Percentiles rank a stretch among this genome's conserved stretches.
Conservation (phyloP, 1,140 invertebrate genomes). For the Cotesia typhae region DNA sequence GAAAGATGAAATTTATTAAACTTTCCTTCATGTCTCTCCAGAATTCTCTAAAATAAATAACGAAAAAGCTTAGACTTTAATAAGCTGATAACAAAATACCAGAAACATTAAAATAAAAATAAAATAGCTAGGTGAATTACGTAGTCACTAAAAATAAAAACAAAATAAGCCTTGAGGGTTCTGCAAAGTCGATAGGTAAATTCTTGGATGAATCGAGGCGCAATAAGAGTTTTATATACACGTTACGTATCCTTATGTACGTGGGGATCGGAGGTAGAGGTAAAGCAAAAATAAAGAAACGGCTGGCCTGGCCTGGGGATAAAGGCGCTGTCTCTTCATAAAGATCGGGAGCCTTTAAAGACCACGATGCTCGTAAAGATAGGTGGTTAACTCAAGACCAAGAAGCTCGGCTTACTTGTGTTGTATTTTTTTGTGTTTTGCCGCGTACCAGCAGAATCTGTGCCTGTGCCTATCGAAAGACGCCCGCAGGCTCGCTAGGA, state of each 20-base stretch:
- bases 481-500: background rate
- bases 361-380: slow-evolving; percentile 42
- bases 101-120: slow-evolving; percentile 1
- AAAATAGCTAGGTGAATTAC: slow-evolving; percentile 15
- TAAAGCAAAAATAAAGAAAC: slow-evolving; percentile 2
- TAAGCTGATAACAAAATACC: slow-evolving; percentile 2
- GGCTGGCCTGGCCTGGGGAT: slow-evolving; percentile 8
- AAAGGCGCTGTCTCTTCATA: slow-evolving; percentile 24
- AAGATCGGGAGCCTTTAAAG: slow-evolving; percentile 35
- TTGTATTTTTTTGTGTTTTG: no score
- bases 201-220: slow-evolving; percentile 19
- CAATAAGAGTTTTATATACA: background rate
- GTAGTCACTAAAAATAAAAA: slow-evolving; percentile 8
- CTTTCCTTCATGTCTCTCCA: no score
- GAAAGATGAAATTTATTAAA: no score
- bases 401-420: slow-evolving; percentile 26
- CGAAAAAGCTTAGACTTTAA: no score
- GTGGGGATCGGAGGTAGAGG: background rate
- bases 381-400: slow-evolving; percentile 27
- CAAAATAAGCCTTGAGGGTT: background rate
- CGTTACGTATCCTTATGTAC: background rate
- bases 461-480: background rate
- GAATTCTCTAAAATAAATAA: no score
- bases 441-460: no score
- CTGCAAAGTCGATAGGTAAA: slow-evolving; percentile 23